A percentile compares a stretch with the other conserved stretches of the same genome.
phyloP scores from a whole-genome alignment of 2,113 vertebrate genomes.

The Salvelinus sp. region DNA sequence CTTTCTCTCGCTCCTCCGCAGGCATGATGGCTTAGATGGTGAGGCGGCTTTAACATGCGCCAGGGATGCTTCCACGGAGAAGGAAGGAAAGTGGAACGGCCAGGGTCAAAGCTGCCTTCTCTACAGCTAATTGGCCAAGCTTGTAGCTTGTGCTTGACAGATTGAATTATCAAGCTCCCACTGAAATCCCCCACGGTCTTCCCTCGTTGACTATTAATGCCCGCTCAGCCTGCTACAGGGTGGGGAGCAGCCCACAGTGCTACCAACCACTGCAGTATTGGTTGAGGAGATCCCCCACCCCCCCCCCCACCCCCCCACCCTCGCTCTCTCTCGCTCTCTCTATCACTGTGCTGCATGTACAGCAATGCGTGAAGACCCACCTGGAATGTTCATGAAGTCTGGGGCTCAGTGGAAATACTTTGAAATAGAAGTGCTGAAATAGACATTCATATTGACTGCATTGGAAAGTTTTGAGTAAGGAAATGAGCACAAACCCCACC shows the following conservation, averaged over 20 bases:
- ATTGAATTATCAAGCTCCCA: slow-evolving; percentile 76
- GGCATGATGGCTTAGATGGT: slow-evolving; percentile 47
- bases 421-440: too few species aligned
- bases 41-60: slow-evolving; percentile 51
- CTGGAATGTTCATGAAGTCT: too few species aligned
- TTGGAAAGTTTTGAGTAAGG: too few species aligned
- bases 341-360: not conserved
- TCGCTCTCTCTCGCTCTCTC: not conserved
- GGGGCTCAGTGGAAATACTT: too few species aligned
- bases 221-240: slow-evolving; percentile 39
- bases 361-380: too few species aligned
- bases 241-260: not conserved
- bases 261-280: too few species aligned
- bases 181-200: slow-evolving; percentile 61
- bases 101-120: slow-evolving; percentile 65
- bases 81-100: slow-evolving; percentile 36
- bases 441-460: too few species aligned
- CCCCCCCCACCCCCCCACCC: not conserved
- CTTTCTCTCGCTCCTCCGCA: slow-evolving; percentile 39
- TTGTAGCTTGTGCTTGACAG: slow-evolving; percentile 67
- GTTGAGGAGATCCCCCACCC: not conserved
- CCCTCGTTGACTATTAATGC: slow-evolving; percentile 74
- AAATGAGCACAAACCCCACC: too few species aligned
- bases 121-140: slow-evolving; percentile 73
- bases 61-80: slow-evolving; percentile 53